Evolutionary conservation across 2,888 invertebrate species (phyloP), one percentile per base, ranked within the genome.

Genomic region (Spodoptera picta): DNA sequence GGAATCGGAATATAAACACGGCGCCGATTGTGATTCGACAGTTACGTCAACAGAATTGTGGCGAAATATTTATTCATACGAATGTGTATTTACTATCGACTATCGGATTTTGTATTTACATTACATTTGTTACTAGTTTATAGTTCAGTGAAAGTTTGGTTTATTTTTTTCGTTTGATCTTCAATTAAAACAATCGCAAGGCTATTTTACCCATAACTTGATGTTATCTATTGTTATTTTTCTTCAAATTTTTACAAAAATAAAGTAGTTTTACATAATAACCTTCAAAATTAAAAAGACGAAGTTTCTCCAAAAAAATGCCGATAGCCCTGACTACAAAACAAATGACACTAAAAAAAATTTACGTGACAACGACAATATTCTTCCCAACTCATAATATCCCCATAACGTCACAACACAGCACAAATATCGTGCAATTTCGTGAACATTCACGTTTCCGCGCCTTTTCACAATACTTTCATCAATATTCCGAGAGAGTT

Each of bases 401-500:
- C 36, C 7, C 47, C 10, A n/a, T 45, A n/a, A 56, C 24, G 23
- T 41, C 41, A 46, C 5, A 59, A 41, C n/a, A n/a, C 14, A 36
- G 12, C n/a, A 19, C n/a, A 45, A 59, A 69, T 60, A 14, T 36
- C 23, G 19, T 52, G 11, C 10, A 44, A 58, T 64, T 36, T 52
- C 31, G 55, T 24, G 51, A 52, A 49, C 10, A 27, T 24, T 45
- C 51, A 41, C 36, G 50, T 9, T 27, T 47, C 47, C 47, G 14
- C 60, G 10, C 45, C 46, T 46, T 47, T 59, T 57, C 55, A 62
- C 57, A 58, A 73, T 24, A 51, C 24, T 70, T 69, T 75, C 77
- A 82, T 84, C 79, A 79, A 78, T 81, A 83, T 83, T 83, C 82
- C 56, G 62, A 45, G 45, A 64, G 64, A 65, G 65, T 62, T 52